Conservation (phyloP, 2,797 vertebrate genomes). For the Pseudochirops cupreus region DNA sequence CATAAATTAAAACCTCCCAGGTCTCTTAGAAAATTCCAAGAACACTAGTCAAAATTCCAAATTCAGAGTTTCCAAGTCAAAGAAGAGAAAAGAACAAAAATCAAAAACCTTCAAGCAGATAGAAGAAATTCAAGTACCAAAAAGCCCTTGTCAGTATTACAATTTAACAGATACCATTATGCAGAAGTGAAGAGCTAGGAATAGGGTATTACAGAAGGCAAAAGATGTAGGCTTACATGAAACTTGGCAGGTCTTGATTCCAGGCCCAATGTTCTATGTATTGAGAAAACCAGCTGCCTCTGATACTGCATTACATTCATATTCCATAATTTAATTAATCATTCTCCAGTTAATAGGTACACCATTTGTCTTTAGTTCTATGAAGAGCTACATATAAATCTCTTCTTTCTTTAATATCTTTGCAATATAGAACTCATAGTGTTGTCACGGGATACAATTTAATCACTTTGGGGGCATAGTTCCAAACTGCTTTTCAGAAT, state of each 20-base stretch:
- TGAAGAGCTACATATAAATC: background rate
- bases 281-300: background rate
- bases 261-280: background rate
- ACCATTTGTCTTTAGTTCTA: background rate
- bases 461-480: background rate
- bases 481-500: background rate
- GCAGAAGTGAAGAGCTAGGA: background rate
- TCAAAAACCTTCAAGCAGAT: background rate
- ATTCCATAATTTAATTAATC: background rate
- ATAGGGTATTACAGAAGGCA: background rate
- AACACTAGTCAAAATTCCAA: background rate
- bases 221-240: background rate
- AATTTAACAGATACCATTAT: background rate
- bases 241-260: background rate
- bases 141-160: background rate
- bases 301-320: background rate
- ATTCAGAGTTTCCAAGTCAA: background rate
- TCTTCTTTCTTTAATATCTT: background rate
- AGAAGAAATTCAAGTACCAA: background rate
- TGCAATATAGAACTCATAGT: background rate
- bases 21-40: background rate
- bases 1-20: background rate
- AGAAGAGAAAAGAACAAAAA: background rate
- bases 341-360: background rate
- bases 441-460: background rate